phyloP scores from a whole-genome alignment of 2,113 vertebrate species.

The Cheilinus undulatus region DNA sequence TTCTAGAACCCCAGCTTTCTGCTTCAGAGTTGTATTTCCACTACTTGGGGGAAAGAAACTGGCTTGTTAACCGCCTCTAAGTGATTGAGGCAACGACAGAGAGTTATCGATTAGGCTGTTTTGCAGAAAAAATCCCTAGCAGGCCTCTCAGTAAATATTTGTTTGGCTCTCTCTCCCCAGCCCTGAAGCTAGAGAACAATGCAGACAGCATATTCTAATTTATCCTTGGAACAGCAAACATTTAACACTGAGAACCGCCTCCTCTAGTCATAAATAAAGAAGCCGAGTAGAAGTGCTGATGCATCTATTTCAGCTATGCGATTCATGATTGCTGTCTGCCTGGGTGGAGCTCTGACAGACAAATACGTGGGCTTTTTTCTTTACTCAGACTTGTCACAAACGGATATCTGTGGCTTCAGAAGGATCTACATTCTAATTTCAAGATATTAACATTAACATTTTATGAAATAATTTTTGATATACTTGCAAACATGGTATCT shows the following conservation, averaged over 20 bases:
- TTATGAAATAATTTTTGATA: not conserved
- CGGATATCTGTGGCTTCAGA: not conserved
- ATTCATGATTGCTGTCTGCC: slow-evolving; percentile 15
- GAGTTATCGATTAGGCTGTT: slow-evolving; percentile 45
- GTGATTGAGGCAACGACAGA: slow-evolving; percentile 34
- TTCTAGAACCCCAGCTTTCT: not conserved
- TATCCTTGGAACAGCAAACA: slow-evolving; percentile 28
- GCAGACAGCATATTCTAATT: slow-evolving; percentile 20
- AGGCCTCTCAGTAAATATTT: slow-evolving; percentile 46
- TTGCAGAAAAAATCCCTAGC: slow-evolving; percentile 31
- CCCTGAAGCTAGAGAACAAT: slow-evolving; percentile 19
- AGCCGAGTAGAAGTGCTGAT: slow-evolving; percentile 33
- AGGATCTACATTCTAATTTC: too few relatives aligned
- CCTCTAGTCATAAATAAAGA: slow-evolving; percentile 36
- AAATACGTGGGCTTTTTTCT: not conserved
- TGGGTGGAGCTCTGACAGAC: not conserved
- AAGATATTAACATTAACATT: not conserved
- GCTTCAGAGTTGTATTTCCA: not conserved
- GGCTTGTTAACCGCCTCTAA: slow-evolving; percentile 40
- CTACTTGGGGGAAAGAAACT: slow-evolving; percentile 18
- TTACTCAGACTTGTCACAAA: slow-evolving; percentile 16
- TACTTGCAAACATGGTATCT: not conserved
- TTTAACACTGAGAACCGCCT: not conserved
- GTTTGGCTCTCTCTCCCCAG: slow-evolving; percentile 26
- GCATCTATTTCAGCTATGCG: not conserved